Percentiles rank a stretch among this genome's conserved stretches.
These are phyloP conservation scores for Hyposoter didymator DNA, from an alignment of 2,888 invertebrate genomes.

Conservation along the genomic window DNA sequence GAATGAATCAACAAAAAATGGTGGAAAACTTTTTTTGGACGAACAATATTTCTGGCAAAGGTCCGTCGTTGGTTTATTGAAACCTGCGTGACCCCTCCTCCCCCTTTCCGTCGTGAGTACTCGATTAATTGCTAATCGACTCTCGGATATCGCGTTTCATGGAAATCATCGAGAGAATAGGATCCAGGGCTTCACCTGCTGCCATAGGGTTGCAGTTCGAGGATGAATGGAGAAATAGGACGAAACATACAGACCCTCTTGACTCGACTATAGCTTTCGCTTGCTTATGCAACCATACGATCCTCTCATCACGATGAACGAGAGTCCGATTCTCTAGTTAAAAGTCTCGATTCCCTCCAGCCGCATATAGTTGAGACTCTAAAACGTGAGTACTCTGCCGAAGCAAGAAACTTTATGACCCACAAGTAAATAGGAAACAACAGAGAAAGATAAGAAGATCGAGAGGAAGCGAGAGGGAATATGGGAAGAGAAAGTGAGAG, in stretches of 20 bases:
- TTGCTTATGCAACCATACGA: slow-evolving; percentile 16
- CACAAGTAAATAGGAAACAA: not conserved
- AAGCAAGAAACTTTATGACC: not conserved
- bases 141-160: slow-evolving; percentile 11
- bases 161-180: slow-evolving; percentile 4
- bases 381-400: slow-evolving; percentile 23
- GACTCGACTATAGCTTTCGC: not conserved
- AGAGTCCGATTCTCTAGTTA: slow-evolving; percentile 25
- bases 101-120: not conserved
- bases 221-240: slow-evolving; percentile 44
- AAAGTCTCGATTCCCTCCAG: slow-evolving; percentile 32
- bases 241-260: not conserved
- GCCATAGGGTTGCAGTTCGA: not conserved
- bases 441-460: slow-evolving; percentile 4
- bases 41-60: no score
- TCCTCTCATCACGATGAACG: slow-evolving; percentile 11
- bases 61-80: not conserved
- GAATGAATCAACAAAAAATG: no score
- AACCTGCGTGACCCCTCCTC: no score
- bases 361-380: slow-evolving; percentile 26
- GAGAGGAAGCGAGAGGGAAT: slow-evolving; percentile 20
- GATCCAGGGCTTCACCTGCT: slow-evolving; percentile 32
- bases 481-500: slow-evolving; percentile 51
- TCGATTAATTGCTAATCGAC: no score
- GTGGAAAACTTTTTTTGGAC: no score